phyloP scores from a whole-genome alignment of 1,140 invertebrate genomes.

The silkworm (Bombyx mori) region ASM3026992v2 NC_085123.1:9167501-9168000 shows the following conservation, averaged over 20 bases:
- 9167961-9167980: too few species aligned
- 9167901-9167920: too few species aligned
- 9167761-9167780: conserved; percentile 54
- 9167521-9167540: conserved; percentile 12
- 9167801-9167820: conserved; percentile 49
- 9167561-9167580: conserved; percentile 2
- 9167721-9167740: conserved; percentile 46
- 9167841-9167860: neutral
- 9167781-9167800: conserved; percentile 57
- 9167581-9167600: conserved; percentile 39
- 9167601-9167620: conserved; percentile 38
- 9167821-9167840: conserved; percentile 3
- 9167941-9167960: too few species aligned
- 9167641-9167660: conserved; percentile 37
- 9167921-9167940: too few species aligned
- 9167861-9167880: neutral
- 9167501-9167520: conserved; percentile 11
- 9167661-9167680: conserved; percentile 33
- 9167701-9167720: conserved; percentile 31
- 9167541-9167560: conserved; percentile 16
- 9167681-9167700: conserved; percentile 52
- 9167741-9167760: conserved; percentile 31
- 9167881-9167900: too few species aligned
- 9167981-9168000: conserved; percentile 21
- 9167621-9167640: conserved; percentile 38